Percentiles rank a stretch among this genome's conserved stretches.
These are phyloP conservation scores for Trichonephila clavipes DNA, from an alignment of 1,140 invertebrate species.

Conservation along the genomic window DNA sequence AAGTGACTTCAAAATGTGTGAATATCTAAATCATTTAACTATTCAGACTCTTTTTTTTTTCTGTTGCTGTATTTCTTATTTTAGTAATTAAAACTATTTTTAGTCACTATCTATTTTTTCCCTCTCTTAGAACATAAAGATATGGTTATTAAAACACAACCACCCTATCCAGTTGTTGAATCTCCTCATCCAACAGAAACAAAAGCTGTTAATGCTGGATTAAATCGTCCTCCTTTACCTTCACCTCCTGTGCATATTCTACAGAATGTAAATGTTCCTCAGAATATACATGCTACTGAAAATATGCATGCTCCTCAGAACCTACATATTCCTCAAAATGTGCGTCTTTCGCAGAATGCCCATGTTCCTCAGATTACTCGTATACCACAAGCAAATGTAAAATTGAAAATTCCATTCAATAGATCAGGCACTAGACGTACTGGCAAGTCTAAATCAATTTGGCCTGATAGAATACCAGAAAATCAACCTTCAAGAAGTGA, in stretches of 20 bases:
- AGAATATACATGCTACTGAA: too few species aligned
- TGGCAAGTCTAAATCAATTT: background rate
- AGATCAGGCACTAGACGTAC: conserved; percentile 2
- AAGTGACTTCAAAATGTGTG: too few species aligned
- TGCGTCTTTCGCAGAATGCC: too few species aligned
- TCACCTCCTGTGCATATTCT: background rate
- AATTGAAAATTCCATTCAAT: background rate
- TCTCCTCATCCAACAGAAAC: background rate
- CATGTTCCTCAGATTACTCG: background rate
- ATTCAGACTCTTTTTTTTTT: too few species aligned
- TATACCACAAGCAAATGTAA: background rate
- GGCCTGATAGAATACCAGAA: conserved; percentile 19
- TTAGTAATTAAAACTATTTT: background rate
- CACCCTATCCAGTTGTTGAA: background rate
- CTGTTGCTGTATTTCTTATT: background rate
- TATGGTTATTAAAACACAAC: background rate
- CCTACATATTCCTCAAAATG: too few species aligned
- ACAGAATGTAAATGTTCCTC: background rate
- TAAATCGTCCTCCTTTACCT: background rate
- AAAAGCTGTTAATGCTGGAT: background rate
- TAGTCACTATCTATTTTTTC: background rate
- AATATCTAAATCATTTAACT: too few species aligned
- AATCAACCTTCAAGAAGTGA: background rate
- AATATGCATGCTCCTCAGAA: too few species aligned
- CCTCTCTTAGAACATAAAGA: background rate